Conservation (phyloP, 2,113 vertebrate species). For the Euleptes europaea region DNA sequence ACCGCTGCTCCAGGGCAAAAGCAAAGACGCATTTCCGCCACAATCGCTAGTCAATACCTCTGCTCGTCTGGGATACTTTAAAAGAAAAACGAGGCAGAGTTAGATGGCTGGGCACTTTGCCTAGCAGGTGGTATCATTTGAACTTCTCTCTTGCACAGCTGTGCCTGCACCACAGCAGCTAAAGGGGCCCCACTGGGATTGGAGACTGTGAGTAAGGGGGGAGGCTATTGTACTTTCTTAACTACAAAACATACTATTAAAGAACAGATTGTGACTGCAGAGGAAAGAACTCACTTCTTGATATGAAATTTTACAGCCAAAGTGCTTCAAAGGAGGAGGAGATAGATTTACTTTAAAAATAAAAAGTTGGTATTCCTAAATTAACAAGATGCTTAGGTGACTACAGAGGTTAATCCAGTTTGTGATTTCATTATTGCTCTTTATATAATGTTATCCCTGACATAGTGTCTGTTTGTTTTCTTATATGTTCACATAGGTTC, state of each 20-base stretch:
- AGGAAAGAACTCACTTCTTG: neutral
- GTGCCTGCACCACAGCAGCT: neutral
- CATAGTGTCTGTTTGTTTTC: no score
- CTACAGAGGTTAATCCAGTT: no score
- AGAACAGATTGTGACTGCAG: neutral
- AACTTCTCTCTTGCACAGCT: neutral
- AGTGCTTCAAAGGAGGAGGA: neutral
- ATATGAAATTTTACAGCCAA: neutral
- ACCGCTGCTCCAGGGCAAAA: no score
- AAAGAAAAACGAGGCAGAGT: neutral
- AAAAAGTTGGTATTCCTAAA: neutral
- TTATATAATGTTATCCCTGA: no score
- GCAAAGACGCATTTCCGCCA: no score
- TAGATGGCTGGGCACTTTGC: no score
- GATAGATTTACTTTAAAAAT: slow-evolving; percentile 3
- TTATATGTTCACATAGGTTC: no score
- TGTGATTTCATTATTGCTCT: no score
- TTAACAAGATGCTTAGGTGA: no score
- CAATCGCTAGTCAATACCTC: no score
- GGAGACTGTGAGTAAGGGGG: neutral
- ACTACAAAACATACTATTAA: neutral
- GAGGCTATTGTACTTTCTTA: neutral
- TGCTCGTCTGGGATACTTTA: neutral
- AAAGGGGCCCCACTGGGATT: neutral
- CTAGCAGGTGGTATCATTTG: no score